Base-by-base conservation (phyloP, 64 coral and sea anemone genomes). In the Dendronephthya gigantea region DNA sequence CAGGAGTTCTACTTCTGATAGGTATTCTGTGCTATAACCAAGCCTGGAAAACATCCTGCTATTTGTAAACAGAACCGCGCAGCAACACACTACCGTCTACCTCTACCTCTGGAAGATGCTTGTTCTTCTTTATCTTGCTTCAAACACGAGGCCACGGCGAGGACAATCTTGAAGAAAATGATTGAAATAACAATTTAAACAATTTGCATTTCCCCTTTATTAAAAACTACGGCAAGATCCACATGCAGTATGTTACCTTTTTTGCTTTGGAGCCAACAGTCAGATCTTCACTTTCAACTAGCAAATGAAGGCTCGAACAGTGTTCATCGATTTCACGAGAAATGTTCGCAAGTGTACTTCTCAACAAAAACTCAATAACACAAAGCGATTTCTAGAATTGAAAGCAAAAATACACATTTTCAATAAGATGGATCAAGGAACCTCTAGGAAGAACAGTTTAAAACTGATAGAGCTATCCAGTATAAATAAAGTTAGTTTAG, bases 341-440 rank as follows among this genome's bases (percentile, higher is more conserved):
- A 65, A 91, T 81, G 65, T 83, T 66, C 38, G 50, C 48, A n/a
- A 91, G 38, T 34, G 56, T 85, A 66, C 90, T 91, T 72, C 82
- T 87, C 48, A 91, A 66, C 11, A 91, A 58, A 49, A 87, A 66
- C 33, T 90, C 88, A 10, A 90, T 34, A 27, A 90, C 88, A 81
- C 83, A 68, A 3, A 90, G 45, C 12, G 88, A 85, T 85, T 90
- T 90, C 88, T 90, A 50, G 25, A 72, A 50, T 83, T 49, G 29
- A 36, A 59, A 34, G n/a, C 8, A 59, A 85, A 13, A 37, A 34
- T 11, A 9, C 32, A n/a, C 0, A 56, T 35, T 35, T 33, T 7
- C 22, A 16, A 40, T n/a, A 45, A 9, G 13, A n/a, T 11, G 12
- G 23, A 85, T 27, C 2, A 12, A 25, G 12, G 7, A 27, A 22